Conservation (phyloP, 2,888 invertebrate species). For the Idaea dimidiata region DNA sequence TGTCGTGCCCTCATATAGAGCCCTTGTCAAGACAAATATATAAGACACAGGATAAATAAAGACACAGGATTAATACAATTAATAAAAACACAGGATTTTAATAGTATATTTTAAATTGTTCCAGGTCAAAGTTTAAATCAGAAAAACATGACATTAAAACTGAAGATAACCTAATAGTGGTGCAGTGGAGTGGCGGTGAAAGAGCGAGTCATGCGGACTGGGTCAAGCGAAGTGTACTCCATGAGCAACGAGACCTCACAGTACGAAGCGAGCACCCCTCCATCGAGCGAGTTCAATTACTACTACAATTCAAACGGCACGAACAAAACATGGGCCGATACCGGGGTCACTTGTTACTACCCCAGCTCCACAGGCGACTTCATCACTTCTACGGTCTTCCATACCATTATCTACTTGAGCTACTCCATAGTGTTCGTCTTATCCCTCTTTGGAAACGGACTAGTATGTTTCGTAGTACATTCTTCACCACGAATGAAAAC, state of each 20-base stretch:
- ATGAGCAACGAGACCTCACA: not conserved
- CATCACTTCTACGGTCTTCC: conserved; percentile 77
- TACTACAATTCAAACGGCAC: conserved; percentile 29
- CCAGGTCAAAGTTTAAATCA: not conserved
- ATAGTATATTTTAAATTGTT: not conserved
- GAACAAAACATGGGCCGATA: conserved; percentile 49
- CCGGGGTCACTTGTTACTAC: conserved; percentile 43
- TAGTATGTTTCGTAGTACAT: conserved; percentile 93
- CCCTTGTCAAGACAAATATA: too few relatives aligned
- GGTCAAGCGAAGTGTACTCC: not conserved
- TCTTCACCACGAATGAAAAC: conserved; percentile 93
- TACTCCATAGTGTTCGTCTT: conserved; percentile 87
- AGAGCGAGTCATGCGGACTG: not conserved
- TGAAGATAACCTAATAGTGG: not conserved
- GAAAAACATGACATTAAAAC: not conserved
- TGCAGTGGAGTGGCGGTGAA: not conserved
- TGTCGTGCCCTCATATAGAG: too few relatives aligned
- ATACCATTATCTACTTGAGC: conserved; percentile 84
- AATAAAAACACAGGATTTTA: too few relatives aligned
- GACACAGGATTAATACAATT: too few relatives aligned
- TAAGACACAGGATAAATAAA: too few relatives aligned
- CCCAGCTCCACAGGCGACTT: conserved; percentile 47
- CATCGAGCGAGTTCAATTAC: not conserved
- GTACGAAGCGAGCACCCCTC: not conserved
- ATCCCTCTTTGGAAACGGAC: conserved; percentile 86